Evolutionary conservation across 2,113 vertebrate genomes (phyloP), one percentile per base, ranked within the genome.

Genomic region (Ptilorrhoa leucosticta): DNA sequence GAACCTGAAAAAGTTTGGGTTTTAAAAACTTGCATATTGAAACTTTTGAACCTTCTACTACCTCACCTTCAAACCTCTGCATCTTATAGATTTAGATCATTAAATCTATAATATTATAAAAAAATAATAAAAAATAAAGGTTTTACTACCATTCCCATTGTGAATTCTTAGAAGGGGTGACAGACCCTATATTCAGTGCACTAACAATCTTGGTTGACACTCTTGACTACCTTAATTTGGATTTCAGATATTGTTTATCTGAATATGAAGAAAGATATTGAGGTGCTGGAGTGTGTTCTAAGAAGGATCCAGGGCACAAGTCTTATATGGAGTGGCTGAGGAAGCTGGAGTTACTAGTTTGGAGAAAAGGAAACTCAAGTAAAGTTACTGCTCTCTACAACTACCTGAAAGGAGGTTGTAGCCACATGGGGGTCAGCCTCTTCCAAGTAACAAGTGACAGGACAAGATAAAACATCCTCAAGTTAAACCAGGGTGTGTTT

Each of bases 311-410:
- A 71, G 56, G 35, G 35, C 10, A 22, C 54, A 63, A 33, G 9
- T 63, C 22, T 44, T 35, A 24, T 0, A 53, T 70, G 18, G 70
- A 42, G 13, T 0, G 0, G 40, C 48, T 61, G 54, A 54, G 31
- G 35, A 61, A 83, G 71, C 4, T 70, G 31, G 5, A 19, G 48
- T 35, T 11, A 19, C 3, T 28, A 37, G 15, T 37, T 35, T 42
- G 56, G 71, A 69, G 64, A 48, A 48, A 35, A 54, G 35, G 54
- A 61, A 66, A 26, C 30, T 69, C 12, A 9, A 22, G n/a, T 12
- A 40, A 13, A 23, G 13, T 73, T 51, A 14, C 11, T 37, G 15
- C 31, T 63, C 27, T 70, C 22, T 56, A 35, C 9, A 54, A 4
- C 35, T 54, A 6, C 6, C 13, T 31, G 15, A 50, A 63, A 70